phyloP scores from a whole-genome alignment of 2,797 vertebrate genomes.

The Nasua narica region DNA sequence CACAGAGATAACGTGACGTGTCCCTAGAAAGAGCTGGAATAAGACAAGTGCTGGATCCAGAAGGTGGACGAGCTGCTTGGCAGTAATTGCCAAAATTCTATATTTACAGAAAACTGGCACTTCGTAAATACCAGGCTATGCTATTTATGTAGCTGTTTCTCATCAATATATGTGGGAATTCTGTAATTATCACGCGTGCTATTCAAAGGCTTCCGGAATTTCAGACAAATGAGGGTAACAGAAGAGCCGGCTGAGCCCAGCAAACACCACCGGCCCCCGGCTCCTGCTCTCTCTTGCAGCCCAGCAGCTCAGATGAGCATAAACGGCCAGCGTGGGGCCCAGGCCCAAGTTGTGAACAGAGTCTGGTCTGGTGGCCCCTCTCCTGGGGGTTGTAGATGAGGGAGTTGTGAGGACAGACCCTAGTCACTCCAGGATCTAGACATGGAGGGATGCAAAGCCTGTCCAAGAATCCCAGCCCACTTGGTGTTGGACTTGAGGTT shows the following conservation, averaged over 20 bases:
- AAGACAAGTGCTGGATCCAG: neutral
- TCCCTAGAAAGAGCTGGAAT: neutral
- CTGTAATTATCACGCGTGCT: constrained; percentile 59
- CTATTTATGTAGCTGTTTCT: constrained; percentile 70
- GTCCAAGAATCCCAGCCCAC: neutral
- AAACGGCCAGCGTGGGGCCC: neutral
- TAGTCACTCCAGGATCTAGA: neutral
- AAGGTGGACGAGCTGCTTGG: neutral
- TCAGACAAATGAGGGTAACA: constrained; percentile 41
- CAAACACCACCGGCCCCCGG: neutral
- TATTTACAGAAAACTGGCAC: constrained; percentile 74
- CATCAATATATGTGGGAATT: constrained; percentile 67
- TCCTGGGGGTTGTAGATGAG: neutral
- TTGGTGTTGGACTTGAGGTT: neutral
- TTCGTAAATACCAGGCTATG: constrained; percentile 65
- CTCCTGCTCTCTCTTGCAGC: neutral
- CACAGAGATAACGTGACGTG: neutral
- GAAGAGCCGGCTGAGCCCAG: neutral
- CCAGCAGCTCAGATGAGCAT: neutral
- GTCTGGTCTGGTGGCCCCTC: neutral
- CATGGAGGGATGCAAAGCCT: neutral
- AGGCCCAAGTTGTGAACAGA: neutral
- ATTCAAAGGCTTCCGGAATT: constrained; percentile 45
- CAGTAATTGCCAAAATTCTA: constrained; percentile 47
- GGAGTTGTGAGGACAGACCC: neutral